phyloP scores from a whole-genome alignment of 2,797 vertebrate species.

The Urophycis tenuis region DNA sequence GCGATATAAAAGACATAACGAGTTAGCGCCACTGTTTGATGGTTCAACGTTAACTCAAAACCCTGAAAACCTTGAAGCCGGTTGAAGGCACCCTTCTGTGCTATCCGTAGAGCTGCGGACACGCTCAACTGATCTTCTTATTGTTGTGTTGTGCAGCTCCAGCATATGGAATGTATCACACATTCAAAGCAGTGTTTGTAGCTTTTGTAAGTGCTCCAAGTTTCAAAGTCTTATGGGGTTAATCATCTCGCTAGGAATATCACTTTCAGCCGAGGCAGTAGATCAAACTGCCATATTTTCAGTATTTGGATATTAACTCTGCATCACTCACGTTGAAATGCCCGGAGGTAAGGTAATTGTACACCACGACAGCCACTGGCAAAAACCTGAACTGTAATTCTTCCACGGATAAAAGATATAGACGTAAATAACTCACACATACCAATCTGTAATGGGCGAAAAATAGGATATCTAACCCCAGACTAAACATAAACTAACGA shows the following conservation, averaged over 20 bases:
- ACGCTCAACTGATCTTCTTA: slow-evolving; percentile 40
- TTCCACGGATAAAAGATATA: slow-evolving; percentile 8
- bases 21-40: not conserved
- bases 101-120: slow-evolving; percentile 41
- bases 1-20: not conserved
- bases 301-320: slow-evolving; percentile 8
- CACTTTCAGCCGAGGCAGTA: slow-evolving; percentile 20
- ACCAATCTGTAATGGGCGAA: slow-evolving; percentile 20
- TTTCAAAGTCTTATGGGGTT: slow-evolving; percentile 36
- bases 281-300: slow-evolving; percentile 35
- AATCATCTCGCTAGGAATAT: slow-evolving; percentile 17
- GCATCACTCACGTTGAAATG: not conserved
- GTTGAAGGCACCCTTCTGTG: slow-evolving; percentile 19
- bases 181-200: slow-evolving; percentile 14
- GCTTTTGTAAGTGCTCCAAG: slow-evolving; percentile 36
- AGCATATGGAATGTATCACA: slow-evolving; percentile 55
- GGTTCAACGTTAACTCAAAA: not conserved
- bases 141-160: slow-evolving; percentile 39
- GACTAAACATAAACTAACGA: slow-evolving; percentile 57
- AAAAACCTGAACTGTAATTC: slow-evolving; percentile 5
- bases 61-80: slow-evolving; percentile 1
- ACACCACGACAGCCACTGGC: slow-evolving; percentile 14
- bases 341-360: slow-evolving; percentile 7
- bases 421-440: slow-evolving; percentile 34
- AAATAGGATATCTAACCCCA: slow-evolving; percentile 41